Evolutionary conservation across 2,113 vertebrate genomes (phyloP).

Genomic region (Gymnocephalus cernua): DNA sequence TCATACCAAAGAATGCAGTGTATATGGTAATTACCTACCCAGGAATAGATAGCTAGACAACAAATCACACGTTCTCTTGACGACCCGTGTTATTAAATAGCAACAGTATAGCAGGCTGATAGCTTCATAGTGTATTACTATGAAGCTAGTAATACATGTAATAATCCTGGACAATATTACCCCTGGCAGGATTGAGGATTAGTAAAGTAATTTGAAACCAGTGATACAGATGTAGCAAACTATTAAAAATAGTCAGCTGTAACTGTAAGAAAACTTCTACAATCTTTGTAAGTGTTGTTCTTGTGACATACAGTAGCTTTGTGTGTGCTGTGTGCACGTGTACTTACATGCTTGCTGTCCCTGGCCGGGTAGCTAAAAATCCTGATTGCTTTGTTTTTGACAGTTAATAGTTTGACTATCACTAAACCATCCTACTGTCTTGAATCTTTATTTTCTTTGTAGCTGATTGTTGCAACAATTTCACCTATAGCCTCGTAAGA

Average conservation of each 20-base stretch:
- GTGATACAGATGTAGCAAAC: neutral
- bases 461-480: slow-evolving; percentile 23
- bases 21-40: neutral
- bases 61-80: neutral
- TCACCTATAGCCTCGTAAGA: slow-evolving; percentile 13
- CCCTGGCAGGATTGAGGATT: neutral
- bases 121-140: too few species aligned
- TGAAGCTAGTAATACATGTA: neutral
- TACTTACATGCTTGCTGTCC: neutral
- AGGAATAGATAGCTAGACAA: neutral
- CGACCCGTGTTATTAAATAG: neutral
- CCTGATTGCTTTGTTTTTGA: slow-evolving; percentile 23
- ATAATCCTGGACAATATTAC: neutral
- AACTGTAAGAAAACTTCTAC: neutral
- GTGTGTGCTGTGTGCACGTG: slow-evolving; percentile 4
- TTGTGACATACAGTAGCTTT: slow-evolving; percentile 1
- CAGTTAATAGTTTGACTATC: slow-evolving; percentile 2
- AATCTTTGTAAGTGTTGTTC: neutral
- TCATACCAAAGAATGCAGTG: neutral
- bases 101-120: neutral
- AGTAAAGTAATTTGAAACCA: neutral
- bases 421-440: neutral
- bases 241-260: neutral
- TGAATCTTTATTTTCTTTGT: neutral
- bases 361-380: slow-evolving; percentile 18